phyloP scores from a whole-genome alignment of 2,888 invertebrate genomes.

The Himalopsyche tibetana region DNA sequence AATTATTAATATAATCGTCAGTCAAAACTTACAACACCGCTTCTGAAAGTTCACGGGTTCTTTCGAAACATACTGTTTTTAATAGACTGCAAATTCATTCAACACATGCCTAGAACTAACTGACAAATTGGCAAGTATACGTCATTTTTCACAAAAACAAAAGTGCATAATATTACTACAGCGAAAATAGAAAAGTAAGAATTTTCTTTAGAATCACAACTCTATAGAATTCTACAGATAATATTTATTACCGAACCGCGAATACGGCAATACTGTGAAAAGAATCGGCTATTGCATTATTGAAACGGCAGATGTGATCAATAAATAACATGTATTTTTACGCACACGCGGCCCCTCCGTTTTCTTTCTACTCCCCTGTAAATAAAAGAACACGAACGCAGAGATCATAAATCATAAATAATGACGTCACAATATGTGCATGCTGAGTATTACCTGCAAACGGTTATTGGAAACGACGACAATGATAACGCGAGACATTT shows the following conservation, averaged over 20 bases:
- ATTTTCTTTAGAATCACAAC: no score
- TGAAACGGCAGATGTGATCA: slow-evolving; percentile 42
- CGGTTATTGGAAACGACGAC: slow-evolving; percentile 16
- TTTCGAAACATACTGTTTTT: no score
- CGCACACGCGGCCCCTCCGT: slow-evolving; percentile 4
- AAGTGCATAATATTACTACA: no score
- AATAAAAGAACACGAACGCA: slow-evolving; percentile 27
- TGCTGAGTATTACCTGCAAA: slow-evolving; percentile 8
- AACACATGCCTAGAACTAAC: no score
- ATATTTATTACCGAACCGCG: neutral
- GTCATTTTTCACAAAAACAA: no score
- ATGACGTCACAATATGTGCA: slow-evolving; percentile 28
- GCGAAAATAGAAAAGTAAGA: no score
- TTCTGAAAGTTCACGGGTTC: no score
- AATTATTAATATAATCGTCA: no score
- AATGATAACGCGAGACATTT: neutral
- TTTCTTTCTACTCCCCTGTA: neutral
- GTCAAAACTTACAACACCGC: no score
- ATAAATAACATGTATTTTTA: slow-evolving; percentile 32
- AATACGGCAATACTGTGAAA: slow-evolving; percentile 14
- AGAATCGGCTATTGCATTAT: slow-evolving; percentile 41
- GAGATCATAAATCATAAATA: slow-evolving; percentile 21
- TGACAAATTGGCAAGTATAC: no score
- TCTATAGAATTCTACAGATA: neutral
- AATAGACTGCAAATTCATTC: no score